Base-by-base conservation (phyloP, 1,140 invertebrate species). In the Temnothorax nylanderi region DNA sequence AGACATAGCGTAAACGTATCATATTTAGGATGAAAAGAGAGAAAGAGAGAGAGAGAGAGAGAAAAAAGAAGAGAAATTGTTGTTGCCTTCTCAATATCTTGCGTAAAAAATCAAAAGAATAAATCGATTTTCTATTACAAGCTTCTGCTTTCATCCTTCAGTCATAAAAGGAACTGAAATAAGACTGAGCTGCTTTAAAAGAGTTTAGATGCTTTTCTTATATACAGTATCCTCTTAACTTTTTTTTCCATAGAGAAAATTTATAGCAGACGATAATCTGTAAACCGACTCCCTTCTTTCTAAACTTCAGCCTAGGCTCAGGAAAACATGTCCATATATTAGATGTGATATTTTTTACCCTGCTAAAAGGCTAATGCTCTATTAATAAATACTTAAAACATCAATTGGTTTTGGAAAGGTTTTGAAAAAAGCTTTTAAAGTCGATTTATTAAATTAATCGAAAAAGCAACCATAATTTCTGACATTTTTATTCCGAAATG, bases 261-360 rank as follows among this genome's bases (percentile, higher is more conserved):
- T 51, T 74, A 74, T 74, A 65, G 54, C 26, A 49, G 3, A 32
- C 58, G 58, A 78, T 64, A 64, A 65, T 65, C 44, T 78, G 65
- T 78, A 34, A 65, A 65, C 10, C 18, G 41, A 26, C 51, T 34
- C 11, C 34, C 18, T 47, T n/a, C 8, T 11, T 49, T 21, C 18
- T 21, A 78, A 78, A 78, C 41, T 77, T 71, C n/a, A 32, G 3
- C 16, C 64, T 44, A 56, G 5, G 11, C 47, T 18, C 16, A n/a
- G n/a, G 11, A 26, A 60, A 58, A 56, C 7, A 81, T 26, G 18
- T 37, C 21, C n/a, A 51, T 49, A 32, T 1, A 26, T 41, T 11
- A 49, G 0, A 41, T 26, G 11, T 69, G 54, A 26, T 26, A 54
- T 41, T 51, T 81, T 32, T 81, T 56, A n/a, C 4, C 18, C n/a